These are phyloP conservation scores for Diorhabda carinulata DNA, from an alignment of 1,140 invertebrate genomes.

Conservation along the genomic window DNA sequence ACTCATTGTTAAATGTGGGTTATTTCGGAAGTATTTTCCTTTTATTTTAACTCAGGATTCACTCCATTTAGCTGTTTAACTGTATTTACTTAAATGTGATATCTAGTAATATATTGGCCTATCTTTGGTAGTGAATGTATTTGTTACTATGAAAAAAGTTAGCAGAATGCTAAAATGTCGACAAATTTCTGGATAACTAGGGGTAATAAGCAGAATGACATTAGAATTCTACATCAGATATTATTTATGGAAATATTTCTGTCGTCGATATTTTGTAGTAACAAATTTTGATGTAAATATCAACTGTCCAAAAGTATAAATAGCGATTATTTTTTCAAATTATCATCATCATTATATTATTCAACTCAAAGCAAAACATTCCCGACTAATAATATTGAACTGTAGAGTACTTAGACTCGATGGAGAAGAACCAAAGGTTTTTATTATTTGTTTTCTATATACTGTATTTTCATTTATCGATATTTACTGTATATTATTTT, in stretches of 20 bases:
- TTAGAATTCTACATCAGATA: too few relatives aligned
- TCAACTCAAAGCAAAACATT: slow-evolving; percentile 7
- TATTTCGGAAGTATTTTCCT: too few relatives aligned
- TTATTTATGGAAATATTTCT: too few relatives aligned
- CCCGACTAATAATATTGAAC: neutral
- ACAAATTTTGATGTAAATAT: slow-evolving; percentile 1
- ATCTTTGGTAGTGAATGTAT: neutral
- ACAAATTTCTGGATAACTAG: neutral
- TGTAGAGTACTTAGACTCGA: slow-evolving; percentile 7
- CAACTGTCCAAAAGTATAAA: slow-evolving; percentile 5
- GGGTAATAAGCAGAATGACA: neutral
- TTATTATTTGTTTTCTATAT: slow-evolving; percentile 6
- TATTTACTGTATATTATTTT: neutral
- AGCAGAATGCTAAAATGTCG: neutral
- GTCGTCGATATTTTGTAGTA: neutral
- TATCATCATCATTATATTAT: neutral
- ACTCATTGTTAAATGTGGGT: too few relatives aligned
- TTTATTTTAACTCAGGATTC: neutral
- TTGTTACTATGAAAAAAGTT: neutral
- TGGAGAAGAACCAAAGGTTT: slow-evolving; percentile 13
- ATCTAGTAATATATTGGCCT: slow-evolving; percentile 2
- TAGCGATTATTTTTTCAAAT: slow-evolving; percentile 1
- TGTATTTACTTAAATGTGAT: neutral
- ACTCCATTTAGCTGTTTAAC: neutral
- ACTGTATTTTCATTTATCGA: slow-evolving; percentile 8